Evolutionary conservation across 2,888 invertebrate species (phyloP), one percentile per base, ranked within the genome.

Genomic region (Zaprionus lineosus): DNA sequence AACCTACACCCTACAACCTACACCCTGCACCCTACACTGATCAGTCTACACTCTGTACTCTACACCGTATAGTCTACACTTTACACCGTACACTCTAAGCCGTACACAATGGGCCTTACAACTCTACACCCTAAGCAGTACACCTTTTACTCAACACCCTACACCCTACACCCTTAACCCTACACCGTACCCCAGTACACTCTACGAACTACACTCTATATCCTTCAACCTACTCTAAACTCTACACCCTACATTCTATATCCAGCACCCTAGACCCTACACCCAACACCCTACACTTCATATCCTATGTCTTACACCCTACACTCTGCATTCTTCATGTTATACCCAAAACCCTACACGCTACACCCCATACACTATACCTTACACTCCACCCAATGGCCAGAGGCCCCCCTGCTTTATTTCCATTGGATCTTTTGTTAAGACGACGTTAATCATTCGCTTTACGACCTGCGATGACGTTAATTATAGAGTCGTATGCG

Each of bases 401-500:
- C 16, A 46, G 18, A 29, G 26, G n/a, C 26, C 46, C 33, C 37
- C 7, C 28, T 14, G 37, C 61, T 55, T 61, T 68, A 58, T 79
- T 75, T 75, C 47, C 43, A 47, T 73, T 60, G 50, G 34, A 48
- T 41, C 34, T 61, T 64, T 76, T 81, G 60, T 67, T 76, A 64
- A 76, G 71, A 55, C 64, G 70, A 44, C 67, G 74, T 70, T 78
- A 84, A 77, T 82, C 84, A 77, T 57, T 67, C 50, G 67, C 39
- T 77, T 82, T 71, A 84, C 61, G 46, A 50, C 65, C 52, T 6
- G 15, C 34, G 36, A 44, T 65, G 57, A 74, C 82, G 51, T 67
- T 78, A 84, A 78, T 78, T 78, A 84, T 77, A 81, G 51, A 29
- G 34, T 57, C 60, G 68, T 61, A 58, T 71, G 59, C 65, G 60